Percentiles rank a stretch among this genome's conserved stretches.
These are phyloP conservation scores for Andrena bucephala DNA, from an alignment of 2,888 invertebrate species.

Conservation along the genomic window DNA sequence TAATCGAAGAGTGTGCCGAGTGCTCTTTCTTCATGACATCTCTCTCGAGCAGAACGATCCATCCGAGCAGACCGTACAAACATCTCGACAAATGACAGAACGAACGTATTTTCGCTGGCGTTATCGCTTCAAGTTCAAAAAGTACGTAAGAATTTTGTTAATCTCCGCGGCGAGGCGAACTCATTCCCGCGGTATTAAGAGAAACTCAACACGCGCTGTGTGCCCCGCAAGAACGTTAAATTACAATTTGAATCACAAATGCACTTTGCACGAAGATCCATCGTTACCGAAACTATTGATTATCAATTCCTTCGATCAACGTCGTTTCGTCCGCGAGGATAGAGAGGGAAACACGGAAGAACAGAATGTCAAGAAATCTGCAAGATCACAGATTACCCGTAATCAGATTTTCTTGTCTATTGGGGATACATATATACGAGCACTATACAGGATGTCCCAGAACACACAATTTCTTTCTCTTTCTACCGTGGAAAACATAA, in stretches of 20 bases:
- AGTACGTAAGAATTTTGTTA: slow-evolving; percentile 55
- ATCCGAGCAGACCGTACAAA: slow-evolving; percentile 37
- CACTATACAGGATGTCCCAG: slow-evolving; percentile 25
- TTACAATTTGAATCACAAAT: slow-evolving; percentile 2
- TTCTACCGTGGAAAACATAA: neutral
- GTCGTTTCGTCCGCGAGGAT: neutral
- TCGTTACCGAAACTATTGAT: slow-evolving; percentile 5
- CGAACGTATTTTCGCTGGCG: slow-evolving; percentile 54
- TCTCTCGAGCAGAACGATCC: slow-evolving; percentile 41
- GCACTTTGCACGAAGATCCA: neutral
- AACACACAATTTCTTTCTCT: neutral
- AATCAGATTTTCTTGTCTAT: slow-evolving; percentile 47
- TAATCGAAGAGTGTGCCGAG: slow-evolving; percentile 59
- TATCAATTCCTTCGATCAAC: slow-evolving; percentile 12
- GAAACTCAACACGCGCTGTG: slow-evolving; percentile 14
- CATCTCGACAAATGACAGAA: slow-evolving; percentile 56
- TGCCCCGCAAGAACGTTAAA: neutral
- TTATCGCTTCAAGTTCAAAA: slow-evolving; percentile 52
- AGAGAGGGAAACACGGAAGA: neutral
- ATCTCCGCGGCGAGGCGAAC: slow-evolving; percentile 5
- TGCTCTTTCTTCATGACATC: slow-evolving; percentile 57
- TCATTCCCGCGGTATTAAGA: neutral
- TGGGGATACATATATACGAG: slow-evolving; percentile 7
- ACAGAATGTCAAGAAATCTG: slow-evolving; percentile 43
- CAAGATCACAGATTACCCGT: slow-evolving; percentile 63